Base-by-base conservation (phyloP, 2,797 vertebrate genomes). In the Chaetodon trifasciatus region DNA sequence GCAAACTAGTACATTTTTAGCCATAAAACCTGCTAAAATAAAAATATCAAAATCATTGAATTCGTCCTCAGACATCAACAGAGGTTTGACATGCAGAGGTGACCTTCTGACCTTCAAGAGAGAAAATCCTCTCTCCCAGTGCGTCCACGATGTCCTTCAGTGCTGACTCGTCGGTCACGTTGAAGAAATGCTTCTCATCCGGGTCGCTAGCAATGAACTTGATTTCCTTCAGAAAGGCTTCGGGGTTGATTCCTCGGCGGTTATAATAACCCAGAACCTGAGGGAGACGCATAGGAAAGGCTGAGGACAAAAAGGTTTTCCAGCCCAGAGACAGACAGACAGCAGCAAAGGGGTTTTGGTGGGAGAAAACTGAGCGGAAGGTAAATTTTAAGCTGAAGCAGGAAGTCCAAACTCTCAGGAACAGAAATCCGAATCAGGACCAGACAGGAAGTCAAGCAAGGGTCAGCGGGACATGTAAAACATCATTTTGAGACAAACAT, bases 251-350 rank as follows among this genome's bases (percentile, higher is more conserved):
- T 0, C 97, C 97, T 46, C 97, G 95, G 15, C 98, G 94, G 90
- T 98, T 99, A 86, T 99, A 99, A 77, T 97, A 98, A 39, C 98
- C 98, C 82, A 99, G 62, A 32, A 99, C 98, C 98, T 99, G 79
- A 6, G 82, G 0, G 24, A 28, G 49, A 61, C 0, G 2, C 23
- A 63, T n/a, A 70, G 24, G 42, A 60, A 39, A 61, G 23, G 42
- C n/a, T 44, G 16, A 70, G 21, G 37, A 21, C 11, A 1, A 2
- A 23, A 2, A n/a, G 5, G 4, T 2, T 44, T 56, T 6, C 3
- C 37, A 19, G n/a, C 9, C 6, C 17, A 55, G 58, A n/a, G n/a
- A n/a, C n/a, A 62, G 13, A 7, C 9, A 57, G 50, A 28, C 47
- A 21, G 21, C n/a, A 11, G 3, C 24, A 24, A 44, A 46, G 37